Conservation (phyloP, 2,888 invertebrate genomes). For the Agrenia bidenticulata region DNA sequence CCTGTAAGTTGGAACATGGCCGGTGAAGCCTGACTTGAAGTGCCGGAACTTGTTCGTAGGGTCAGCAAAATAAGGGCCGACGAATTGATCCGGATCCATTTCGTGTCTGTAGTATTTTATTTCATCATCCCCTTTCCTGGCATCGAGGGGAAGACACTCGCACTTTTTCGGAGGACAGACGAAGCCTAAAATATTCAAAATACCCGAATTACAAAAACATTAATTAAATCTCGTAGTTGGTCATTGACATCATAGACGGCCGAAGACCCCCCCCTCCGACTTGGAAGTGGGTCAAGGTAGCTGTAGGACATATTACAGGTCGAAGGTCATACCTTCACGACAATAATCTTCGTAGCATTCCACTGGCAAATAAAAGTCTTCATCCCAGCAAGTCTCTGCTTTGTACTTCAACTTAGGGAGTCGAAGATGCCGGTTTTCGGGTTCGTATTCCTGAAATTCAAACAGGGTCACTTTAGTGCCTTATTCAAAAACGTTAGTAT, state of each 20-base stretch:
- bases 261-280: not conserved
- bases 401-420: constrained; percentile 48
- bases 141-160: constrained; percentile 48
- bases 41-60: constrained; percentile 45
- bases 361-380: constrained; percentile 45
- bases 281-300: not conserved
- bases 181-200: constrained; percentile 28
- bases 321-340: too few species aligned
- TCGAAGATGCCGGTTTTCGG: constrained; percentile 48
- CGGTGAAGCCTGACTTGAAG: constrained; percentile 48
- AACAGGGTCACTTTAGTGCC: not conserved
- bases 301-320: not conserved
- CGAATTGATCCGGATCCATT: constrained; percentile 42
- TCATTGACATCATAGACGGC: too few species aligned
- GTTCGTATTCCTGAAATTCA: constrained; percentile 34
- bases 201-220: not conserved
- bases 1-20: constrained; percentile 48
- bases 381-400: constrained; percentile 46
- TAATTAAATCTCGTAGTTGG: not conserved
- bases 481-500: not conserved
- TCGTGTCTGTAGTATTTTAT: constrained; percentile 43
- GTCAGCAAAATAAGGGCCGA: constrained; percentile 46
- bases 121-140: constrained; percentile 39
- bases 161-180: constrained; percentile 43
- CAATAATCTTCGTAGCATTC: constrained; percentile 45